Percentiles rank a stretch among this genome's conserved stretches.
Conservation (phyloP, 1,140 invertebrate species). For the Trachelipus rathkii region DNA sequence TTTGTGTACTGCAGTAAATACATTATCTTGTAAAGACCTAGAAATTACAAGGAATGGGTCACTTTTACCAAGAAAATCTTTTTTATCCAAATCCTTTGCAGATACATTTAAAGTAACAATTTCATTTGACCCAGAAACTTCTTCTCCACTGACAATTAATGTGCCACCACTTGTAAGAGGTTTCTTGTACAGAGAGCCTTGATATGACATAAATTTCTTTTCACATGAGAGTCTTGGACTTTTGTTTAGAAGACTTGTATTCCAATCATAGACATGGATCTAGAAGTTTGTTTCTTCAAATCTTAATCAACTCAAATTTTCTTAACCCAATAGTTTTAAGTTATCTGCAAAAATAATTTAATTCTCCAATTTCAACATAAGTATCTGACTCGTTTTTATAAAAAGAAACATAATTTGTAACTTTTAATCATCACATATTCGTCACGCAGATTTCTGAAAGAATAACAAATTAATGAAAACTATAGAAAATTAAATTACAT, state of each 20-base stretch:
- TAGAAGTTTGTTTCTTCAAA: constrained; percentile 55
- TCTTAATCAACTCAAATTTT: constrained; percentile 56
- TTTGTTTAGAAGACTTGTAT: constrained; percentile 43
- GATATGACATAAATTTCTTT: constrained; percentile 53
- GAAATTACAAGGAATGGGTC: constrained; percentile 51
- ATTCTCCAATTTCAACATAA: constrained; percentile 52
- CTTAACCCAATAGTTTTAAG: constrained; percentile 57
- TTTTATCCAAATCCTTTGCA: constrained; percentile 56
- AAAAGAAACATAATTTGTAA: constrained; percentile 55
- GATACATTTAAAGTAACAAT: constrained; percentile 53
- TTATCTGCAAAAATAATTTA: constrained; percentile 56
- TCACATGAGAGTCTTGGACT: constrained; percentile 55
- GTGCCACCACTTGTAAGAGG: constrained; percentile 46
- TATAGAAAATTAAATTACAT: background rate
- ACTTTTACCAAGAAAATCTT: constrained; percentile 58
- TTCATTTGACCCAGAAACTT: constrained; percentile 55
- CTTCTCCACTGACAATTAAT: constrained; percentile 54
- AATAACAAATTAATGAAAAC: background rate
- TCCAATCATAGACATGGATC: constrained; percentile 50
- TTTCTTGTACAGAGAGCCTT: constrained; percentile 47
- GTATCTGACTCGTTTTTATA: constrained; percentile 36
- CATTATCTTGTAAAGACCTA: constrained; percentile 49
- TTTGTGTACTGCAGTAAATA: constrained; percentile 55
- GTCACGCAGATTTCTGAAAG: constrained; percentile 51
- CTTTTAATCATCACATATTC: constrained; percentile 55